Evolutionary conservation across 2,888 invertebrate species (phyloP).

Genomic region (Monopis laevigella): DNA sequence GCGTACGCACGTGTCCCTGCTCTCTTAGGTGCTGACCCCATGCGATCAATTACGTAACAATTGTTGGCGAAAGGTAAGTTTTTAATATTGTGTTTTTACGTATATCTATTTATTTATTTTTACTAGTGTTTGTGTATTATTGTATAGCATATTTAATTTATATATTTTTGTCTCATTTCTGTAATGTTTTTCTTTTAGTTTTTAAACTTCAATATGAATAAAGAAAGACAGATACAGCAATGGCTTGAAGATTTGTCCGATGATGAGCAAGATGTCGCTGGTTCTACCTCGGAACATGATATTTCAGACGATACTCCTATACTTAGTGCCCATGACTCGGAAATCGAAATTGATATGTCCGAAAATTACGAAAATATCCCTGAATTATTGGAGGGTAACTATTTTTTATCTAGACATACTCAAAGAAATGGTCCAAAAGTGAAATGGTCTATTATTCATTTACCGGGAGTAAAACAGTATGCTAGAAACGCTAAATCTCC

Average conservation of each 20-base stretch:
- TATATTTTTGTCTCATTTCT: constrained; percentile 12
- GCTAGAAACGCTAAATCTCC: too few species aligned
- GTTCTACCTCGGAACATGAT: constrained; percentile 19
- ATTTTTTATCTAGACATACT: too few species aligned
- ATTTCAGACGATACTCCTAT: constrained; percentile 8
- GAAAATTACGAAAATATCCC: constrained; percentile 14
- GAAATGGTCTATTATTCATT: too few species aligned
- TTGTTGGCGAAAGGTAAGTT: constrained; percentile 17
- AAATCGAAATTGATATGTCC: constrained; percentile 16
- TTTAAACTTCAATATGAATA: constrained; percentile 15
- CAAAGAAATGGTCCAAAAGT: too few species aligned
- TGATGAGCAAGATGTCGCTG: constrained; percentile 20
- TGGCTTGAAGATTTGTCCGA: constrained; percentile 17
- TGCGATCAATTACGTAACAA: constrained; percentile 16
- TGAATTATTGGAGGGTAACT: too few species aligned
- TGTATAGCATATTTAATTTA: constrained; percentile 13
- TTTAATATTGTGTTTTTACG: constrained; percentile 15
- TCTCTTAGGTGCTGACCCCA: constrained; percentile 16
- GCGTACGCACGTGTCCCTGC: constrained; percentile 16
- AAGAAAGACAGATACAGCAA: constrained; percentile 10
- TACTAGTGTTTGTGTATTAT: constrained; percentile 13
- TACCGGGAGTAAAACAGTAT: too few species aligned
- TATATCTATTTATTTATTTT: constrained; percentile 16
- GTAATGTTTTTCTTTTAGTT: constrained; percentile 11
- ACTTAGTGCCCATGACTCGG: constrained; percentile 15